These are phyloP conservation scores for Hyla sarda DNA, from an alignment of 2,113 vertebrate species.

Conservation along the genomic window DNA sequence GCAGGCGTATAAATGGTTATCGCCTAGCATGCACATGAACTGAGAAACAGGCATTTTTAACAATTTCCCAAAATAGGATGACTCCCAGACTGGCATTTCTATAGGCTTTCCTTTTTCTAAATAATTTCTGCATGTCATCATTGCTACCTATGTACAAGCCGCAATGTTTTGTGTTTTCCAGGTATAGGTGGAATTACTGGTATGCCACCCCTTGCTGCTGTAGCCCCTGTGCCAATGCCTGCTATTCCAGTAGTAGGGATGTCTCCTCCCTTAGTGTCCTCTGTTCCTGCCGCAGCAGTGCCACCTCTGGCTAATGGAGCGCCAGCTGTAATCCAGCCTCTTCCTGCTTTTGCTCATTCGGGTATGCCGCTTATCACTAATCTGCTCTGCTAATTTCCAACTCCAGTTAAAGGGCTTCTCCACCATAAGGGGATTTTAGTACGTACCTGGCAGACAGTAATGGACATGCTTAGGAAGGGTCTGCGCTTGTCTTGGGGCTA, in stretches of 20 bases:
- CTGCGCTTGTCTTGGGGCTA: too few relatives aligned
- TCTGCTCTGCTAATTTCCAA: slow-evolving; percentile 36
- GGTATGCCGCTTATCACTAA: slow-evolving; percentile 73
- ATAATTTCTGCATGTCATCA: not conserved
- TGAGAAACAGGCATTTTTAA: too few relatives aligned
- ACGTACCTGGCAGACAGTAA: too few relatives aligned
- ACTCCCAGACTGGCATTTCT: too few relatives aligned
- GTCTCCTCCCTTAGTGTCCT: slow-evolving; percentile 90
- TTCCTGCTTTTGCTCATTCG: slow-evolving; percentile 88
- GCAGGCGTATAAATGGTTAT: too few relatives aligned
- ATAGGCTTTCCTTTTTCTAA: not conserved
- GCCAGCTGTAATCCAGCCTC: slow-evolving; percentile 88
- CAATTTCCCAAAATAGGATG: too few relatives aligned
- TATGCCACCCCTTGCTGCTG: slow-evolving; percentile 79
- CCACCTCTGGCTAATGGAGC: slow-evolving; percentile 91
- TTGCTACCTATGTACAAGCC: not conserved
- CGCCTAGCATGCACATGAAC: too few relatives aligned
- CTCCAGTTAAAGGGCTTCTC: too few relatives aligned
- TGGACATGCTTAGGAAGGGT: too few relatives aligned
- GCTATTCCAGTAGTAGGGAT: slow-evolving; percentile 90
- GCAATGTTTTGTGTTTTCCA: slow-evolving; percentile 63
- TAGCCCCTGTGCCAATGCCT: slow-evolving; percentile 89
- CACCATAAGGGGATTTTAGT: too few relatives aligned
- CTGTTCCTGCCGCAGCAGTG: slow-evolving; percentile 81
- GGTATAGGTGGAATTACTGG: slow-evolving; percentile 84